These are phyloP conservation scores for Sceloporus tristichus DNA, from an alignment of 2,113 vertebrate genomes.

Conservation along the genomic window DNA sequence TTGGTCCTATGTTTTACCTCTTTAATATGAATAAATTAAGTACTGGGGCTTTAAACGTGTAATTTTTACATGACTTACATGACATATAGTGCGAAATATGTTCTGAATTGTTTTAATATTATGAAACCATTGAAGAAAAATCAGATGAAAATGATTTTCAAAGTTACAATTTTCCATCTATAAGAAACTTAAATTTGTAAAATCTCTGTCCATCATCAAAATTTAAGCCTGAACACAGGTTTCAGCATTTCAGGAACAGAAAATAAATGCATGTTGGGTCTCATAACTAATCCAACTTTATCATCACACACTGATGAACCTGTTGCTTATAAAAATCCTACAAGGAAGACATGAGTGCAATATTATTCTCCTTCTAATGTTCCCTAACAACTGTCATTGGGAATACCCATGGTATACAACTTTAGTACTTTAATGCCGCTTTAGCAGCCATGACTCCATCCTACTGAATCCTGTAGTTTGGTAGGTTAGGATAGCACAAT, in stretches of 20 bases:
- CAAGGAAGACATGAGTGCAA: too few species aligned
- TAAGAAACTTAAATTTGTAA: neutral
- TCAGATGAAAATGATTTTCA: neutral
- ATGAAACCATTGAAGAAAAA: neutral
- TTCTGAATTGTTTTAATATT: neutral
- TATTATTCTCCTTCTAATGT: too few species aligned
- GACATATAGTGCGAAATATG: neutral
- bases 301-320: too few species aligned
- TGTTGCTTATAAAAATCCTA: too few species aligned
- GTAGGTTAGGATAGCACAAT: too few species aligned
- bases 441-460: too few species aligned
- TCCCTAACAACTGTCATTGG: too few species aligned
- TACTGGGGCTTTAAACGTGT: neutral
- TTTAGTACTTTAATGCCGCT: too few species aligned
- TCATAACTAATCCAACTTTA: too few species aligned
- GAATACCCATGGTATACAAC: too few species aligned
- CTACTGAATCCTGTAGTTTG: too few species aligned
- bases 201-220: neutral
- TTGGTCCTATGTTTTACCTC: neutral
- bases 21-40: neutral
- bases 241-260: neutral
- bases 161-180: constrained; percentile 1
- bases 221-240: neutral
- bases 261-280: neutral
- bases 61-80: neutral